A percentile compares a stretch with the other conserved stretches of the same genome.
Evolutionary conservation across 2,113 vertebrate species (phyloP).

Genomic region (Anas platyrhynchos): DNA sequence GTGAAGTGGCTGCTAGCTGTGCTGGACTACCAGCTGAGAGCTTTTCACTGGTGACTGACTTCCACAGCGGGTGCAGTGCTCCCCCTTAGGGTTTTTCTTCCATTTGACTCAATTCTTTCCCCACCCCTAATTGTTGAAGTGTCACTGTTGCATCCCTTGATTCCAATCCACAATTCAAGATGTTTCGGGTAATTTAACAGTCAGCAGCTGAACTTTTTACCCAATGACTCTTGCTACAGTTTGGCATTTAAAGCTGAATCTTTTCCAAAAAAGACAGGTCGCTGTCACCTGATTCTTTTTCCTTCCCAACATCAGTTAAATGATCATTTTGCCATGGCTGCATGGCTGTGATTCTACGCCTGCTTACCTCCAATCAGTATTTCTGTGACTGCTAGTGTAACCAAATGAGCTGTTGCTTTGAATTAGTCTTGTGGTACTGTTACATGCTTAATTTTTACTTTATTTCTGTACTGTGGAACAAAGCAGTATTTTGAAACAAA

Average conservation of each 20-base stretch:
- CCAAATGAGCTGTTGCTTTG: not conserved
- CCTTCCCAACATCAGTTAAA: not conserved
- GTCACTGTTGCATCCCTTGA: not conserved
- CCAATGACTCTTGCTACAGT: not conserved
- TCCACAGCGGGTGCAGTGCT: not conserved
- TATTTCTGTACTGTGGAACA: constrained; percentile 22
- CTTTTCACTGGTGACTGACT: not conserved
- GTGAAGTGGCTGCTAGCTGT: not conserved
- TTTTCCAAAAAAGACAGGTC: not conserved
- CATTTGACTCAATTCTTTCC: not conserved
- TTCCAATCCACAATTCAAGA: not conserved
- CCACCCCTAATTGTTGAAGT: not conserved
- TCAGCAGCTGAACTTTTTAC: constrained; percentile 19
- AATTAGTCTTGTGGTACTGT: constrained; percentile 1
- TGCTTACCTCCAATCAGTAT: not conserved
- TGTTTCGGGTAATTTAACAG: not conserved
- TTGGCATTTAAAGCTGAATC: not conserved
- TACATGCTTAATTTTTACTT: constrained; percentile 1
- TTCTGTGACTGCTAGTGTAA: not conserved
- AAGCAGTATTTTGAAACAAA: constrained; percentile 23
- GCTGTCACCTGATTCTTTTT: not conserved
- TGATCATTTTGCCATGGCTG: not conserved
- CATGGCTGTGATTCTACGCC: not conserved
- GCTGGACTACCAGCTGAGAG: not conserved
- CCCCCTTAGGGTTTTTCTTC: not conserved